Evolutionary conservation across 2,113 vertebrate genomes (phyloP).

Genomic region (Solenodon paradoxus): DNA sequence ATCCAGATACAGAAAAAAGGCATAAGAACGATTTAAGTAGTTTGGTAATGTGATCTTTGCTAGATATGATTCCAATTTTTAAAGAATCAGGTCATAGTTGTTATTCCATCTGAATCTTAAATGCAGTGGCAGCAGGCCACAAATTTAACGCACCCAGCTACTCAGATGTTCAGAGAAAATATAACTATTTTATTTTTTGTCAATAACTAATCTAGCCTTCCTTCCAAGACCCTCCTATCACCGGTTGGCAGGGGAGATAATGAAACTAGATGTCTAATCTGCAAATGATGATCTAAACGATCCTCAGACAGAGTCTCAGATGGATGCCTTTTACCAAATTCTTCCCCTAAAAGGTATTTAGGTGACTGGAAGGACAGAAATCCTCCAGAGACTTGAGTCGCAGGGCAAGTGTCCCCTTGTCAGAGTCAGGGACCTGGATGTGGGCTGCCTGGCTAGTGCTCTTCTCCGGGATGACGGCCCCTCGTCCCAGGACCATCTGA

Average conservation of each 20-base stretch:
- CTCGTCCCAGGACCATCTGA: neutral
- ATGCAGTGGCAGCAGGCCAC: neutral
- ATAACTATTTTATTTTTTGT: slow-evolving; percentile 11
- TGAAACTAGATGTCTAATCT: neutral
- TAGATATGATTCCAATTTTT: neutral
- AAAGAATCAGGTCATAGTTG: slow-evolving; percentile 3
- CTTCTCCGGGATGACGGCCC: neutral
- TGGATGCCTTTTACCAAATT: neutral
- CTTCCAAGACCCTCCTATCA: neutral
- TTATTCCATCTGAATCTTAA: neutral
- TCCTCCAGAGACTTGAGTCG: neutral
- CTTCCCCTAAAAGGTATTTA: neutral
- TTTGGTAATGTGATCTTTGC: neutral
- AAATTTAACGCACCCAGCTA: neutral
- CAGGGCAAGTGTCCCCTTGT: accelerated
- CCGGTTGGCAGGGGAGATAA: neutral
- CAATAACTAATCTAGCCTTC: neutral
- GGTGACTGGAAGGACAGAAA: neutral
- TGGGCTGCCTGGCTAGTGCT: neutral
- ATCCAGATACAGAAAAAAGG: neutral
- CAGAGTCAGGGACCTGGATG: no score
- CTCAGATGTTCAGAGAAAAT: neutral
- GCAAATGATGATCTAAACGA: neutral
- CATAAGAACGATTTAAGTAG: neutral
- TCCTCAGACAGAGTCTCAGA: neutral